Conservation (phyloP, 2,113 vertebrate species). For the Castor canadensis region DNA sequence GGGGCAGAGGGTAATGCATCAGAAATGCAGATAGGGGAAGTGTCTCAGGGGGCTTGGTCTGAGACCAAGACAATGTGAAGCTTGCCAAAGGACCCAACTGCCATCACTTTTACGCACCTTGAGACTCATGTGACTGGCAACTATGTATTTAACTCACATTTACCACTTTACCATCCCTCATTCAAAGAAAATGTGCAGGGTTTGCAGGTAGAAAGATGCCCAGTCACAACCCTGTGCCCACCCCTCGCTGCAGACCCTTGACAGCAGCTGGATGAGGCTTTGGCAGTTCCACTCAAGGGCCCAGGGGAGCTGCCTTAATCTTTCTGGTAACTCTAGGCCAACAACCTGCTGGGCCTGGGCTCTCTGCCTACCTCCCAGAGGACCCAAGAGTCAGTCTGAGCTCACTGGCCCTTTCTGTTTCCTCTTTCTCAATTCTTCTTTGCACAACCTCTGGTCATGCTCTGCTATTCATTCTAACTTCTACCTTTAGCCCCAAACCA, state of each 20-base stretch:
- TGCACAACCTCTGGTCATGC: neutral
- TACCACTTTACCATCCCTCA: neutral
- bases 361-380: neutral
- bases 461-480: neutral
- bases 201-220: neutral
- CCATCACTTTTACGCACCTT: fast-evolving
- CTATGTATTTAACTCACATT: neutral
- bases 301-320: neutral
- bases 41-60: no score
- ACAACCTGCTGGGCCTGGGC: no score
- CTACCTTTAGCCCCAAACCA: neutral
- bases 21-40: neutral
- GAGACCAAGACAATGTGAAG: neutral
- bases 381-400: neutral
- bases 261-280: neutral
- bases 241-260: neutral
- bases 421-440: neutral
- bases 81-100: neutral
- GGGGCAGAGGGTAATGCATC: neutral
- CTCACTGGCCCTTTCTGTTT: neutral
- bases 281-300: no score
- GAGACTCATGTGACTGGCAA: neutral
- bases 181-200: neutral
- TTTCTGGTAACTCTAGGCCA: neutral
- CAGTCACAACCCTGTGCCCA: neutral